Evolutionary conservation across 1,140 invertebrate species (phyloP).

Genomic region (Diorhabda sublineata): DNA sequence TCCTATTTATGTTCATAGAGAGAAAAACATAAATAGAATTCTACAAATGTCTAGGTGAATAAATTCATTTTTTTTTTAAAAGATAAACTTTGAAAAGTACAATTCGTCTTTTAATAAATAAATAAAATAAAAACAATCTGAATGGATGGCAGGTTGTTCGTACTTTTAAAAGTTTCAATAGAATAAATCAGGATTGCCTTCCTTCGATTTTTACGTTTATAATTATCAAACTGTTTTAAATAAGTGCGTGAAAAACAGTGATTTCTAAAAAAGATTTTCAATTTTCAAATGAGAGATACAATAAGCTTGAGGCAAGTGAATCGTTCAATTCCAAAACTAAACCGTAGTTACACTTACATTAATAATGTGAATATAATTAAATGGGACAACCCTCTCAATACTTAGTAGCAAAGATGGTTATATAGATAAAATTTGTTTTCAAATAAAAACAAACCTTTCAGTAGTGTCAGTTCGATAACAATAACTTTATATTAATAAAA

Average conservation of each 20-base stretch:
- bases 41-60: conserved; percentile 34
- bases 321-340: too few species aligned
- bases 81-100: conserved; percentile 39
- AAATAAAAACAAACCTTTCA: too few species aligned
- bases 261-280: background rate
- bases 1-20: conserved; percentile 31
- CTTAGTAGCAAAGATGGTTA: too few species aligned
- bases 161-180: conserved; percentile 37
- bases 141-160: conserved; percentile 38
- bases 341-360: too few species aligned
- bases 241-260: background rate
- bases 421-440: too few species aligned
- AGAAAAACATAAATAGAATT: conserved; percentile 35
- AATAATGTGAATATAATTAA: too few species aligned
- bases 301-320: too few species aligned
- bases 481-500: too few species aligned
- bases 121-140: conserved; percentile 20
- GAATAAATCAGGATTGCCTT: background rate
- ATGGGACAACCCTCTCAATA: too few species aligned
- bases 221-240: background rate
- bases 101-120: conserved; percentile 28
- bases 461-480: too few species aligned
- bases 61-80: conserved; percentile 25
- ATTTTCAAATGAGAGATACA: too few species aligned
- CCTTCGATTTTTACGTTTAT: conserved; percentile 1